These are phyloP conservation scores for Hemithea aestivaria DNA, from an alignment of 2,888 invertebrate genomes.

Conservation along the genomic window DNA sequence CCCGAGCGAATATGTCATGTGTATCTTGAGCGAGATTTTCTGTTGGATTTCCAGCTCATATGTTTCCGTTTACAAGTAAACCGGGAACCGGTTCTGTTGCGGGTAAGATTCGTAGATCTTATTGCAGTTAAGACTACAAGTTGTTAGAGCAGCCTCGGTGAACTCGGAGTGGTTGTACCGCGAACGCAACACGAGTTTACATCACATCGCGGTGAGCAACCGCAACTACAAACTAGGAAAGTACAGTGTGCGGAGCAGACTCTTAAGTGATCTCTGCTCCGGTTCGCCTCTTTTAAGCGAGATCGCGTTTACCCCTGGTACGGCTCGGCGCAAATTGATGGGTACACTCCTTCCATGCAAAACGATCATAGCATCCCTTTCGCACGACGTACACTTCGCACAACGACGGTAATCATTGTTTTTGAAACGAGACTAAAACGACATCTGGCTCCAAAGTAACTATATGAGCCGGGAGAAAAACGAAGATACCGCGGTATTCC, in stretches of 20 bases:
- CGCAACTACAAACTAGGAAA: constrained; percentile 33
- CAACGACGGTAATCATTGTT: constrained; percentile 67
- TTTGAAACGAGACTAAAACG: constrained; percentile 67
- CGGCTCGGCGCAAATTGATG: constrained; percentile 66
- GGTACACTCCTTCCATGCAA: constrained; percentile 72
- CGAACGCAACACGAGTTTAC: constrained; percentile 46
- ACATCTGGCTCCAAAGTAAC: constrained; percentile 59
- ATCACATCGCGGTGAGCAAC: constrained; percentile 40
- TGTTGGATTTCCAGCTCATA: constrained; percentile 14
- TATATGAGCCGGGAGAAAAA: constrained; percentile 63
- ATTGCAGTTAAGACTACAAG: constrained; percentile 26
- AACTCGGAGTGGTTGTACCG: constrained; percentile 37
- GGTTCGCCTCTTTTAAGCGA: constrained; percentile 49
- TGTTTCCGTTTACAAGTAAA: constrained; percentile 18
- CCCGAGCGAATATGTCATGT: constrained; percentile 26
- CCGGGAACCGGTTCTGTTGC: constrained; percentile 17
- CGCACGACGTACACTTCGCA: constrained; percentile 58
- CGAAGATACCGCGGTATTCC: constrained; percentile 61
- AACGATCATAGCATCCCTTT: constrained; percentile 67
- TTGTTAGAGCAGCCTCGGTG: constrained; percentile 24
- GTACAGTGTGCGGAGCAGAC: constrained; percentile 42
- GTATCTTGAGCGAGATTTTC: constrained; percentile 14
- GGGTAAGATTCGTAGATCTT: constrained; percentile 23
- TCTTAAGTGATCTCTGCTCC: constrained; percentile 39
- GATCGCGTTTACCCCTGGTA: constrained; percentile 57